Evolutionary conservation across 2,888 invertebrate species (phyloP).

Genomic region (Tethea ocularis): DNA sequence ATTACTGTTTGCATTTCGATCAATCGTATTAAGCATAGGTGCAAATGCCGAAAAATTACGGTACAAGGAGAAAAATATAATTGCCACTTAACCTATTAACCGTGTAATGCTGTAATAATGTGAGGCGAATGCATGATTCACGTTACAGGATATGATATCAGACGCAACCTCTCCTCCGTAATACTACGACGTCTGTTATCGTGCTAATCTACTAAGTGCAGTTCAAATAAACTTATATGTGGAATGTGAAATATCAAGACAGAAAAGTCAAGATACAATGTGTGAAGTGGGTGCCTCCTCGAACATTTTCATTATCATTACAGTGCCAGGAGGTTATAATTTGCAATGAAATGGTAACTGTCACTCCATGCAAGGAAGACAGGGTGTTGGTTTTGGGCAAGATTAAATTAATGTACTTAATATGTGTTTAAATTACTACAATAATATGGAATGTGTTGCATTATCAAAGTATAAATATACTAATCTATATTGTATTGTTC

Average conservation of each 20-base stretch:
- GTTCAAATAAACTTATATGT: slow-evolving; percentile 58
- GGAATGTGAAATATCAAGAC: slow-evolving; percentile 31
- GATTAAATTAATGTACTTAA: neutral
- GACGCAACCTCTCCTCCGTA: slow-evolving; percentile 53
- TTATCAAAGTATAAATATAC: slow-evolving; percentile 10
- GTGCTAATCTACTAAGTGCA: slow-evolving; percentile 68
- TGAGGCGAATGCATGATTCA: slow-evolving; percentile 57
- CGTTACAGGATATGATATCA: slow-evolving; percentile 71
- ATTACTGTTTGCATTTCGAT: neutral
- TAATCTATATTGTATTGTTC: slow-evolving; percentile 52
- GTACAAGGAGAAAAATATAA: slow-evolving; percentile 52
- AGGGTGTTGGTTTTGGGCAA: neutral
- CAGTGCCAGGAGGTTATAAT: neutral
- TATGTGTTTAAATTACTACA: slow-evolving; percentile 11
- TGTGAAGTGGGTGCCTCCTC: neutral
- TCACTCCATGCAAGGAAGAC: neutral
- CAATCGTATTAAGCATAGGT: neutral
- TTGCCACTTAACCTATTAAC: slow-evolving; percentile 74
- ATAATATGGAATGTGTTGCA: neutral
- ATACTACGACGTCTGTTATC: slow-evolving; percentile 60
- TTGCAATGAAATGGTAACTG: neutral
- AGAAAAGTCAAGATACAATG: slow-evolving; percentile 17
- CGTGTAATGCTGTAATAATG: slow-evolving; percentile 49
- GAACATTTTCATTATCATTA: neutral
- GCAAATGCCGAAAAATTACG: slow-evolving; percentile 21